Base-by-base conservation (phyloP, 2,888 invertebrate genomes). In the Euclidia mi region DNA sequence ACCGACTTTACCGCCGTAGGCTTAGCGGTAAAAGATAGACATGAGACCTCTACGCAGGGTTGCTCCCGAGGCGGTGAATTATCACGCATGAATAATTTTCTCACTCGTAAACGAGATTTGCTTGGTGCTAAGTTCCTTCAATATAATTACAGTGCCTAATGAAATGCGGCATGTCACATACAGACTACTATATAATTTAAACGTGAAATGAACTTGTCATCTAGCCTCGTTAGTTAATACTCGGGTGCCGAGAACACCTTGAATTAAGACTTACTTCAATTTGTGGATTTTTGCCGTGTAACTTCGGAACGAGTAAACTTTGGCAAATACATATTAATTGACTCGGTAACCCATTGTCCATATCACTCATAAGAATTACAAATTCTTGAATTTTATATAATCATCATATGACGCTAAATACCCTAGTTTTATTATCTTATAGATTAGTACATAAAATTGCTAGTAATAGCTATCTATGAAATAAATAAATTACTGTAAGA, bases 21-120 rank as follows among this genome's bases (percentile, higher is more conserved):
- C 94, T 94, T 93, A 92, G 90, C 89, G 90, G 92, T 87, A 91
- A 91, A 94, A 93, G 93, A 94, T 93, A 92, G 92, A 93, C 93
- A 92, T 76, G 88, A 80, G 80, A 79, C 82, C 74, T 75, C 78
- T 78, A 72, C 63, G 75, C 81, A 92, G 91, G 92, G 92, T 74
- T 91, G 91, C 84, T 78, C 87, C 79, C 61, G 77, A 77, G 81
- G 80, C 84, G 71, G 65, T 77, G 72, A 86, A 85, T 87, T 84
- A 87, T 82, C 74, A 78, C 72, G 65, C 80, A 76, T 84, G 85
- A 85, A 86, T 89, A 87, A 86, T 88, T 81, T 86, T 82, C 81
- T 79, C 77, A 79, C 78, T 81, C 75, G 71, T 72, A 82, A 85
- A 88, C 81, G 75, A 85, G 84, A 80, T 81, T 74, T 69, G 78